Evolutionary conservation across 2,888 invertebrate genomes (phyloP), one percentile per base, ranked within the genome.

Genomic region (Torymus auratus): DNA sequence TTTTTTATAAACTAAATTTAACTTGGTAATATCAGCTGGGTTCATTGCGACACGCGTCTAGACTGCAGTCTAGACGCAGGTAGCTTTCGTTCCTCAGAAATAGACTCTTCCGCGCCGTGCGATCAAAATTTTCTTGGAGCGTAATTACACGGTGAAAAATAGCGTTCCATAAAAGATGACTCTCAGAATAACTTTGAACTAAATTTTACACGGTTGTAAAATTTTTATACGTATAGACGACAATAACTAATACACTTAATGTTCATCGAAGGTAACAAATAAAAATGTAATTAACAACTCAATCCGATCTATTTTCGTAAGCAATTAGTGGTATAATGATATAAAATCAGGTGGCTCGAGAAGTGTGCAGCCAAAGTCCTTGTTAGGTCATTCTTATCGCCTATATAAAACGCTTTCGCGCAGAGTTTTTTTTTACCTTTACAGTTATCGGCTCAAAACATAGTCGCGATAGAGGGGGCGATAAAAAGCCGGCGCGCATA

Each of bases 11-110:
- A 13, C 15, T 58, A 58, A 73, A 69, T 69, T 62, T 64, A 69
- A 52, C 52, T 67, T 28, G 1, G 4, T 61, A 53, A 64, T 41
- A 53, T n/a, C 13, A 23, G 41, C 52, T 23, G 1, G 20, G 17
- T 50, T 1, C 4, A 60, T 78, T 71, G 64, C 71, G 58, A 78
- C 71, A 78, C 53, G 1, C 11, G 61, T 77, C 62, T 69, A 62
- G 62, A 70, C 75, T 68, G n/a, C 17, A 17, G 71, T 71, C 71
- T 71, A 71, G 71, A 71, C 71, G 23, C 14, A 5, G 2, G 15
- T 41, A 55, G 12, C 23, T 71, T 20, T 53, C 23, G n/a, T 52
- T 61, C 14, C 20, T 71, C 41, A 56, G 15, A 28, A 69, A 41
- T 69, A 55, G 28, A n/a, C 55, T 41, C 41, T 41, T 7, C 7